Evolutionary conservation across 2,888 invertebrate genomes (phyloP), one percentile per base, ranked within the genome.

Genomic region (Acronicta psi): DNA sequence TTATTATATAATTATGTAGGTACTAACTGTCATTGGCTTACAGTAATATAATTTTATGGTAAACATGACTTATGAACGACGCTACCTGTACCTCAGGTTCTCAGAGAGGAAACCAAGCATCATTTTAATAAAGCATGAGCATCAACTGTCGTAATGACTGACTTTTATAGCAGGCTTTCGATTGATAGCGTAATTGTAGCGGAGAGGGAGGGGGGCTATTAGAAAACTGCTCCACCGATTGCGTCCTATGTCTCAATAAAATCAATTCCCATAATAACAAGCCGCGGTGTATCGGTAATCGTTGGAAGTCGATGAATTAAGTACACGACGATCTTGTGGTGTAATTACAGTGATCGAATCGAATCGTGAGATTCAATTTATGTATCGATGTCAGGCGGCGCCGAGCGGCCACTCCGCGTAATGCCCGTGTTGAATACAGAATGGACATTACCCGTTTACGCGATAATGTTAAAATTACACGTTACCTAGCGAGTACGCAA

Each of bases 351-450:
- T 82, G 84, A 88, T 89, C 83, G 81, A 80, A 84, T 86, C 81
- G 79, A 86, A 84, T 86, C 86, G 85, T 84, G 86, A 83, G 85
- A 89, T 87, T 85, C 83, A 83, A 89, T 89, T 89, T 88, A 89
- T 89, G 86, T 87, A 89, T 89, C 86, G 87, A 87, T 87, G 87
- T 85, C 85, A 77, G 76, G 71, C 82, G 86, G 85, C 86, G 87
- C 84, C 84, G 76, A 7, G 70, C 60, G 69, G 41, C 42, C 73
- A 71, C 63, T 79, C 76, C 75, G 64, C 59, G 54, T 47, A 43
- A 18, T 49, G 71, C 46, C 55, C 58, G 57, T 34, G 47, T 52
- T 60, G 59, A 68, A 63, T 59, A 78, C 76, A 73, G 72, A 81
- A 71, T 71, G 73, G 63, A 71, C 68, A 75, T 78, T 81, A 82